Percentiles rank a stretch among this genome's conserved stretches.
Conservation (phyloP, 35 echinoderm and acorn worm species). For the Nesometra sesokonis region DNA sequence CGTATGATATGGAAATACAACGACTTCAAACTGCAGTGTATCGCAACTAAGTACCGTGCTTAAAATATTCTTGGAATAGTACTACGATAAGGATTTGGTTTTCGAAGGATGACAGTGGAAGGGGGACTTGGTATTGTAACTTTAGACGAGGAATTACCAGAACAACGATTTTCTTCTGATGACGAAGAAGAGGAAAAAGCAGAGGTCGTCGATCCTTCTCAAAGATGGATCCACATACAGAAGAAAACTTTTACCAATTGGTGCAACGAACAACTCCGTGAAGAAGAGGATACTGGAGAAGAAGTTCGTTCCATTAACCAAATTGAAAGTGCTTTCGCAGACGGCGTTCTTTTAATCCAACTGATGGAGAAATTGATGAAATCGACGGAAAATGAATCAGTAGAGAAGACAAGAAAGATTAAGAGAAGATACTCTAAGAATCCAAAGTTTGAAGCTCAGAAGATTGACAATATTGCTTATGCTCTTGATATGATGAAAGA, state of each 20-base stretch:
- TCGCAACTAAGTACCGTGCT: no score
- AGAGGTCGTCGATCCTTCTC: constrained; percentile 1
- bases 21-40: no score
- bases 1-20: no score
- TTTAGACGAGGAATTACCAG: neutral
- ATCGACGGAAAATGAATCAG: constrained; percentile 10
- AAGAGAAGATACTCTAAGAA: constrained; percentile 55
- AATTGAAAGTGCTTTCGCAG: constrained; percentile 52
- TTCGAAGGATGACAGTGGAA: neutral
- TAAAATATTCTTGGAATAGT: no score
- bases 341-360: constrained; percentile 58
- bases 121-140: neutral
- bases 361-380: constrained; percentile 55
- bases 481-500: constrained; percentile 59
- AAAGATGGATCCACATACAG: constrained; percentile 77
- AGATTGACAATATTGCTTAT: constrained; percentile 68
- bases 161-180: neutral
- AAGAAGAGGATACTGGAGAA: constrained; percentile 5
- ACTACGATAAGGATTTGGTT: no score
- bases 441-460: constrained; percentile 74
- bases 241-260: constrained; percentile 94
- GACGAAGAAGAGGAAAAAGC: constrained; percentile 3
- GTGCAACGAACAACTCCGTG: constrained; percentile 81
- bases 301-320: constrained; percentile 13
- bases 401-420: constrained; percentile 21